Evolutionary conservation across 1,140 invertebrate genomes (phyloP), one percentile per base, ranked within the genome.

Genomic region (Parasteatoda tepidariorum): DNA sequence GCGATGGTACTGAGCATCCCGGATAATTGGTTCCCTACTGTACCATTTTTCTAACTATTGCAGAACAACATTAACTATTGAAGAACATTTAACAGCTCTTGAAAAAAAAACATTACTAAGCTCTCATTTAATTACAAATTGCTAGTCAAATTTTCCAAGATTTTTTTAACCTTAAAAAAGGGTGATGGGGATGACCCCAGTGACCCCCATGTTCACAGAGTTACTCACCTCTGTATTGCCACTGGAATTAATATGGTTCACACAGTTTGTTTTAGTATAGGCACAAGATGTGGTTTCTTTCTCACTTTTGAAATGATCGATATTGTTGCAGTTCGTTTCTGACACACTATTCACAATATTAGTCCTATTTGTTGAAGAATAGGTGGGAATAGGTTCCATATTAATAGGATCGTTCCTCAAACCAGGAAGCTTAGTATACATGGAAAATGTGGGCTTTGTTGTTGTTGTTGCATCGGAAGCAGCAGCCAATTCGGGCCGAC

Each of bases 351-450:
- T 57, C n/a, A 31, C 24, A 30, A 28, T 64, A 26, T n/a, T 38
- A 22, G 18, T 26, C 4, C 15, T 26, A 59, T 55, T 71, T 13
- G 11, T 71, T 7, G 68, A 71, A 55, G 68, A n/a, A 13, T 31
- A 66, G 2, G 61, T 66, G 13, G 78, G 7, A 82, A 82, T 38
- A 22, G 76, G 64, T 15, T 82, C 78, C 22, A 82, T 33, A 11
- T 66, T 48, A 2, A 90, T 88, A 2, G 85, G 78, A 38, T 88
- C 87, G 61, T 87, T 87, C 34, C 87, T 84, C 31, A 88, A 75
- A 18, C 88, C 87, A 11, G 86, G 88, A 26, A 89, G 76, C 59
- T 87, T 88, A 6, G 86, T 85, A 74, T 88, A 88, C 4, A 85
- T 75, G 0, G 84, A 86, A 64, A 85, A 86, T 11, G 67, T 84